phyloP scores from a whole-genome alignment of 2,888 invertebrate genomes.

The Mythimna lalbum region DNA sequence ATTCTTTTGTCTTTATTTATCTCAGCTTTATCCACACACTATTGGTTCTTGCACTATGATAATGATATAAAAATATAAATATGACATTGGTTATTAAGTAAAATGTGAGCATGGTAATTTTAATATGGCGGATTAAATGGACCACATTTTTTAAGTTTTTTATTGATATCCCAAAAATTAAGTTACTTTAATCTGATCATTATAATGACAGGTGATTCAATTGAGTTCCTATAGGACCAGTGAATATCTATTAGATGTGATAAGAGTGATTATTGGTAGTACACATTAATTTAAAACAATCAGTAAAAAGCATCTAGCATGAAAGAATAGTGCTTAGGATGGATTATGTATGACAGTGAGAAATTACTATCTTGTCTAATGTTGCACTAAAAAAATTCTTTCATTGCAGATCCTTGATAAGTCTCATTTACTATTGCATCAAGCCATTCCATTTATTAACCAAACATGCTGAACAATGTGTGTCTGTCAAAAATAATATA shows the following conservation, averaged over 20 bases:
- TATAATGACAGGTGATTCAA: constrained; percentile 21
- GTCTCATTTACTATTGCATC: constrained; percentile 48
- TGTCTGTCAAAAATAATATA: constrained; percentile 70
- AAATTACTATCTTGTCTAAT: background rate
- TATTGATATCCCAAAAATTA: constrained; percentile 25
- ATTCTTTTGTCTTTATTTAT: background rate
- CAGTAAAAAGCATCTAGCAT: constrained; percentile 38
- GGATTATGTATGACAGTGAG: background rate
- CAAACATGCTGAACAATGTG: constrained; percentile 65
- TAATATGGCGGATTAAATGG: constrained; percentile 35
- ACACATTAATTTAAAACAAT: constrained; percentile 21
- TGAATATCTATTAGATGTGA: constrained; percentile 17
- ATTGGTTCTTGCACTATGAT: background rate
- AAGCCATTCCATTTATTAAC: constrained; percentile 69
- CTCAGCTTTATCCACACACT: constrained; percentile 9
- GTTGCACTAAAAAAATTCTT: constrained; percentile 20
- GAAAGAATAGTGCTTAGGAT: constrained; percentile 32
- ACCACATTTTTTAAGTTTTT: background rate
- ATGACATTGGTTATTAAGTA: constrained; percentile 3
- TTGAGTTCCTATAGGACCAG: constrained; percentile 23
- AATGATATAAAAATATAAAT: background rate
- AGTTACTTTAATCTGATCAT: constrained; percentile 2
- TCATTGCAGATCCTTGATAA: constrained; percentile 37
- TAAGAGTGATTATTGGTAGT: constrained; percentile 6
- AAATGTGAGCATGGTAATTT: constrained; percentile 22